These are phyloP conservation scores for Slavum lentiscoides DNA, from an alignment of 2,888 invertebrate species.

Conservation along the genomic window DNA sequence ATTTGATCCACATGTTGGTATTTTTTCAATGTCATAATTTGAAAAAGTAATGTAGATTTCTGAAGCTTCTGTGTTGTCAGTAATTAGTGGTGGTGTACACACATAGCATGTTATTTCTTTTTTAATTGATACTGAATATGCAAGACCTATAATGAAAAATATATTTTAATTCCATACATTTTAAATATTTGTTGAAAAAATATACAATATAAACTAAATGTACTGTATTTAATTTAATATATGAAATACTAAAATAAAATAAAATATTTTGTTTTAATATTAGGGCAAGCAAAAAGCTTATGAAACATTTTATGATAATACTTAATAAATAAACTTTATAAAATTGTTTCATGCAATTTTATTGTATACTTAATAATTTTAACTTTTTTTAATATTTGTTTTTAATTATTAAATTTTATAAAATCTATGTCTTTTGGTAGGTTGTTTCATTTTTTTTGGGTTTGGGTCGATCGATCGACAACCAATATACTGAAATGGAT, in stretches of 20 bases:
- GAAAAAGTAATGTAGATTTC: conserved; percentile 23
- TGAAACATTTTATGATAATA: too few species aligned
- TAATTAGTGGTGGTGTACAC: conserved; percentile 6
- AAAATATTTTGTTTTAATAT: not conserved
- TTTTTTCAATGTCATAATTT: conserved; percentile 6
- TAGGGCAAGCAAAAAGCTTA: too few species aligned
- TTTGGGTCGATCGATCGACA: too few species aligned
- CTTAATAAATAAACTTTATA: too few species aligned
- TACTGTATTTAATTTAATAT: too few species aligned
- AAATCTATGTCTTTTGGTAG: too few species aligned
- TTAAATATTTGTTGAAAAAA: not conserved
- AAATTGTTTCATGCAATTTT: too few species aligned
- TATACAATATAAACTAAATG: not conserved
- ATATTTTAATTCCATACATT: not conserved
- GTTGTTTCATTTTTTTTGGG: too few species aligned
- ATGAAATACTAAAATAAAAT: not conserved
- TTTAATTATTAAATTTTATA: too few species aligned
- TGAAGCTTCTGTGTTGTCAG: conserved; percentile 10
- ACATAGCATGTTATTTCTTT: conserved; percentile 33
- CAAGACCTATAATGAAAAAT: conserved; percentile 17
- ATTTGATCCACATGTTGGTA: conserved; percentile 39
- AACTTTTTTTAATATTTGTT: too few species aligned
- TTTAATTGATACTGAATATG: conserved; percentile 8
- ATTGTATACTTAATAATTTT: too few species aligned
- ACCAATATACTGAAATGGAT: too few species aligned